Percentiles rank a stretch among this genome's conserved stretches.
Conservation (phyloP, 1,140 invertebrate genomes). For the Monochamus saltuarius region DNA sequence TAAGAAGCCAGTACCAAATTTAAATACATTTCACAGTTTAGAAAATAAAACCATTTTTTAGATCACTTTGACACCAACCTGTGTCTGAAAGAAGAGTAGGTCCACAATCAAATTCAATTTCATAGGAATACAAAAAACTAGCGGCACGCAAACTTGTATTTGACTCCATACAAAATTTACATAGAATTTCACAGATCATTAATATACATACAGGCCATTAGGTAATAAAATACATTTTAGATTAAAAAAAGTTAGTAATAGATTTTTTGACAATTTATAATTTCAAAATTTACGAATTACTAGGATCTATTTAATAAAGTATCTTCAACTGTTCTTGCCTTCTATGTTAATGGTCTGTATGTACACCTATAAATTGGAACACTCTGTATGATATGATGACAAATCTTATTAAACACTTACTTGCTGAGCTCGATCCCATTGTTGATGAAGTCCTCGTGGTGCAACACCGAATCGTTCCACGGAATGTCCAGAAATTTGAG, state of each 20-base stretch:
- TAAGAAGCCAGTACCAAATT: background rate
- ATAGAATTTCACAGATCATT: too few species aligned
- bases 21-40: slow-evolving; percentile 3
- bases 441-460: slow-evolving; percentile 97
- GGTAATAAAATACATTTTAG: too few species aligned
- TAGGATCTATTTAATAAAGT: too few species aligned
- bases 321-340: too few species aligned
- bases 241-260: too few species aligned
- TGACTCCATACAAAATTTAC: too few species aligned
- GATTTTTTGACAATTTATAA: too few species aligned
- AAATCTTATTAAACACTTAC: slow-evolving; percentile 60
- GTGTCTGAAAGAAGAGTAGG: background rate
- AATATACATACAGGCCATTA: too few species aligned
- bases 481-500: slow-evolving; percentile 88
- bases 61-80: background rate
- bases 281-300: too few species aligned
- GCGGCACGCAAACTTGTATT: background rate
- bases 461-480: slow-evolving; percentile 94
- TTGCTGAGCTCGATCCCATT: slow-evolving; percentile 91
- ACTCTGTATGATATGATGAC: too few species aligned
- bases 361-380: too few species aligned
- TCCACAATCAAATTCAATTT: slow-evolving; percentile 5
- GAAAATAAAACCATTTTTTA: background rate
- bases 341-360: too few species aligned
- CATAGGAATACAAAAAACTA: slow-evolving; percentile 6